Conservation (phyloP, 2,797 vertebrate species). For the Crocodylus rhombifer region DNA sequence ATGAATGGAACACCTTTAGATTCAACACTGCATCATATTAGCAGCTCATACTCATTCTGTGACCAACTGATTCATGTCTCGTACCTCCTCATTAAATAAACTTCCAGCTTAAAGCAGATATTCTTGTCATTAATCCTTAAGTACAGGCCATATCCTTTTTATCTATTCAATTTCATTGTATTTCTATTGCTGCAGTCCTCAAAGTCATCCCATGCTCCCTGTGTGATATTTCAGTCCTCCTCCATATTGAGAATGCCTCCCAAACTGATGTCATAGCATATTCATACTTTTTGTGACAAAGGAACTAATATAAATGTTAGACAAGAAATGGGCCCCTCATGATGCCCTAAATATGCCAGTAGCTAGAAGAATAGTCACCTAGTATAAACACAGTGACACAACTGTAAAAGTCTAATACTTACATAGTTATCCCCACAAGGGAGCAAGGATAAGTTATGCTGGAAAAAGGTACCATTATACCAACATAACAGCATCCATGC, state of each 20-base stretch:
- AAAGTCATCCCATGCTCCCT: background rate
- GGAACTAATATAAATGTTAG: background rate
- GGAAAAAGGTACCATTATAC: too few species aligned
- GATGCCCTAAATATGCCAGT: background rate
- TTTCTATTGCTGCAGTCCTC: background rate
- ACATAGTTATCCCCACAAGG: fast-evolving
- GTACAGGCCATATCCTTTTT: slow-evolving; percentile 5
- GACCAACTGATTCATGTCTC: background rate
- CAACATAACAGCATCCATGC: too few species aligned
- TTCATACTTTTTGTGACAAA: background rate
- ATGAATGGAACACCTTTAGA: slow-evolving; percentile 17
- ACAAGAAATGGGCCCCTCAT: fast-evolving
- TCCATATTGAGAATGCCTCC: background rate
- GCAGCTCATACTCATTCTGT: slow-evolving; percentile 39
- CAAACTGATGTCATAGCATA: background rate
- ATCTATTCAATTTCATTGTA: slow-evolving; percentile 27
- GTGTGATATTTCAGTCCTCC: background rate
- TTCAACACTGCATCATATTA: background rate
- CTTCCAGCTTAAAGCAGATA: slow-evolving; percentile 9
- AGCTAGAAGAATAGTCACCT: background rate
- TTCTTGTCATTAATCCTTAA: background rate
- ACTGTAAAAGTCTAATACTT: background rate
- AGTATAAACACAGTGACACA: background rate
- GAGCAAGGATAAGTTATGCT: too few species aligned
- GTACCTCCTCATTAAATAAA: slow-evolving; percentile 32